A percentile compares a stretch with the other conserved stretches of the same genome.
Conservation (phyloP, 2,113 vertebrate species). For the Crotalus tigris region DNA sequence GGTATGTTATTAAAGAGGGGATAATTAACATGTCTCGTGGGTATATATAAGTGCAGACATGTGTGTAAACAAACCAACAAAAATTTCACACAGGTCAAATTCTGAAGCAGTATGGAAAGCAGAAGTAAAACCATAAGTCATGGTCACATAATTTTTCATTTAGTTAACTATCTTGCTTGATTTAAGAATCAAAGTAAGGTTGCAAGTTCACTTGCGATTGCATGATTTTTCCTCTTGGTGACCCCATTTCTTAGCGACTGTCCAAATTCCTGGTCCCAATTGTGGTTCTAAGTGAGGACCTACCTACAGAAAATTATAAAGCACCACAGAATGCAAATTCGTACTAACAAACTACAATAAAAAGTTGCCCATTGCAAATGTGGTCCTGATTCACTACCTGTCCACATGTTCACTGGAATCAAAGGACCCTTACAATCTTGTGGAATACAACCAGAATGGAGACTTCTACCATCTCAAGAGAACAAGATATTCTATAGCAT, state of each 20-base stretch:
- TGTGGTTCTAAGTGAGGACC: neutral
- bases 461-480: neutral
- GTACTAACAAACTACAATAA: neutral
- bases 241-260: neutral
- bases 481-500: neutral
- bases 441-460: neutral
- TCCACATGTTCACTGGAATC: neutral
- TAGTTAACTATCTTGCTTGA: neutral
- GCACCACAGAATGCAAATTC: neutral
- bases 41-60: neutral
- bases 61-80: neutral
- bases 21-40: constrained; percentile 18
- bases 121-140: neutral
- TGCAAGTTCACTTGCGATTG: neutral
- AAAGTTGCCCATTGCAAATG: neutral
- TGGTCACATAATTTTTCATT: neutral
- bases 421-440: neutral
- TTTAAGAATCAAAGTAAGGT: neutral
- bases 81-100: neutral
- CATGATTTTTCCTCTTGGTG: neutral
- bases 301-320: neutral
- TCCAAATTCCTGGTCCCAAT: neutral
- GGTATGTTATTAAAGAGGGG: neutral
- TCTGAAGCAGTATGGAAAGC: neutral
- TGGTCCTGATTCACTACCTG: neutral